Base-by-base conservation (phyloP, 2,113 vertebrate genomes). In the Andinoacara biseriatus region DNA sequence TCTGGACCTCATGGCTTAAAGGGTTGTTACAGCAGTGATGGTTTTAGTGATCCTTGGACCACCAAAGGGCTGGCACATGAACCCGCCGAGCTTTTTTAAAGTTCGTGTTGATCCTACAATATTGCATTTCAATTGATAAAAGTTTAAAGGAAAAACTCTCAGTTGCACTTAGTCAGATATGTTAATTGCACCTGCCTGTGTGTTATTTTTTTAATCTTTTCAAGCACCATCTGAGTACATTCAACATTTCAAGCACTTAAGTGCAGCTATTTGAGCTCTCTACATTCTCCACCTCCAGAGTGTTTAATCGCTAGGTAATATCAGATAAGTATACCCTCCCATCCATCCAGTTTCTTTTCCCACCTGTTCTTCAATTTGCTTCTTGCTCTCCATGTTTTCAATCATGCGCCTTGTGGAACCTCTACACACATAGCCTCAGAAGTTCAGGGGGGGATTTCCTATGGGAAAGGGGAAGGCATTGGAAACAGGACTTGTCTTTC, bases 211-310 rank as follows among this genome's bases (percentile, higher is more conserved):
- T 84, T 82, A 69, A 14, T 22, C 46, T 35, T 58, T 59, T 17
- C 43, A 56, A 89, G 63, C 18, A 2, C 79, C 65, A 86, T 86
- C 77, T 46, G 35, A 46, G 79, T 62, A 35, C 54, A 65, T 90
- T 79, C 65, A 82, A 80, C 76, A n/a, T 84, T 87, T 86, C 80
- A 87, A 89, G 81, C 81, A 62, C 87, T 85, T 90, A 88, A 89
- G 81, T 86, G 65, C 67, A 90, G 79, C 90, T 52, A 87, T 91
- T 91, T 89, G 57, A 87, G 87, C 81, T 87, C 81, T 89, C 76
- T 78, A 62, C 29, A 15, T 46, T 69, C 74, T 86, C 78, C 59
- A 83, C 58, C 79, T 83, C 83, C 65, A 59, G 62, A 87, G 86
- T 3, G 2, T 83, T 78, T 83, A 88, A 85, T 89, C 83, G 58